These are phyloP conservation scores for Orthonychiurus folsomi DNA, from an alignment of 2,888 invertebrate species.

Conservation along the genomic window DNA sequence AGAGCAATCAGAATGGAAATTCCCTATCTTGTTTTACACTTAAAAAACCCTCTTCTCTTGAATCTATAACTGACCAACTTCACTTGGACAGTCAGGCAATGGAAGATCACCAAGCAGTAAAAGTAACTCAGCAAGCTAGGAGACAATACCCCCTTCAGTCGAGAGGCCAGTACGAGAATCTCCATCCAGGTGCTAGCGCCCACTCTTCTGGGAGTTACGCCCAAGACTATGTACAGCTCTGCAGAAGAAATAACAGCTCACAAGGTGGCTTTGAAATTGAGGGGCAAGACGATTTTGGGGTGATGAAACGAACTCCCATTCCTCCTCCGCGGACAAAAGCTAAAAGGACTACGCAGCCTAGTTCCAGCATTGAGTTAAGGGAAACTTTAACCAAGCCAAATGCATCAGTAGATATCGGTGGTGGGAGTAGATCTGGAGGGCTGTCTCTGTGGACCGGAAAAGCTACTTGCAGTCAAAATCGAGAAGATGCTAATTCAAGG, in stretches of 20 bases:
- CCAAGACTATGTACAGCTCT: conserved; percentile 36
- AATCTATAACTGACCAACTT: conserved; percentile 36
- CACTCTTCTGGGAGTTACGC: conserved; percentile 10
- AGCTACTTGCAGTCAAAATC: conserved; percentile 4
- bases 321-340: conserved; percentile 36
- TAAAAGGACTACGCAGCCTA: neutral
- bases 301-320: conserved; percentile 18
- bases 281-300: conserved; percentile 1
- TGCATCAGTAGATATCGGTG: neutral
- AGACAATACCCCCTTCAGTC: neutral
- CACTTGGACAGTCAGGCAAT: neutral
- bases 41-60: conserved; percentile 36
- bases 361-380: neutral
- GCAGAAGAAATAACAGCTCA: conserved; percentile 16
- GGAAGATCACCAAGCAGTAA: conserved; percentile 13
- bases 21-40: conserved; percentile 37
- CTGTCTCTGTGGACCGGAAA: neutral
- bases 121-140: neutral
- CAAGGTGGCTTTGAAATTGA: conserved; percentile 2
- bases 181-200: neutral
- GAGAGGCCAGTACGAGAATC: neutral
- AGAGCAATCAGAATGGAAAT: conserved; percentile 8
- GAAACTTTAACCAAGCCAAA: neutral
- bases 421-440: neutral
- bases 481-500: conserved; percentile 6